A percentile compares a stretch with the other conserved stretches of the same genome.
These are phyloP conservation scores for Acleris laterana DNA, from an alignment of 2,888 invertebrate genomes.

Conservation along the genomic window DNA sequence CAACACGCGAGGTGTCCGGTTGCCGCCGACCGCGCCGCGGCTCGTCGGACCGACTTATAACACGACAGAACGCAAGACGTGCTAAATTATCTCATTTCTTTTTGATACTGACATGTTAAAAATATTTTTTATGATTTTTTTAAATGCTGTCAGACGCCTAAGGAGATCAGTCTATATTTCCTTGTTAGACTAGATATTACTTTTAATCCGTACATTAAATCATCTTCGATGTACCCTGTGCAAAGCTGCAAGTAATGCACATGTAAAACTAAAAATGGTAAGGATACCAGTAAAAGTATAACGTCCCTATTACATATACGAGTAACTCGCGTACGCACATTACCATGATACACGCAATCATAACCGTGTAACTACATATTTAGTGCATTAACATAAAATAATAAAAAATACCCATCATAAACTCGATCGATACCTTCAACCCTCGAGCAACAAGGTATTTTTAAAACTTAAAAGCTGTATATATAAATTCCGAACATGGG, in stretches of 20 bases:
- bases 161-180: too few species aligned
- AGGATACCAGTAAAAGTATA: not conserved
- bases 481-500: slow-evolving; percentile 71
- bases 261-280: too few species aligned
- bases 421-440: slow-evolving; percentile 69
- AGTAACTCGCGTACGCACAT: slow-evolving; percentile 37
- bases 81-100: slow-evolving; percentile 54
- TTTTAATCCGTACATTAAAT: too few species aligned
- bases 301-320: slow-evolving; percentile 13
- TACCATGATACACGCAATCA: slow-evolving; percentile 46
- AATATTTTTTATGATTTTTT: not conserved
- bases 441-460: slow-evolving; percentile 72
- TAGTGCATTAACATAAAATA: slow-evolving; percentile 74
- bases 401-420: slow-evolving; percentile 77
- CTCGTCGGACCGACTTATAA: slow-evolving; percentile 67
- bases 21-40: slow-evolving; percentile 52
- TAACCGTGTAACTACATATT: slow-evolving; percentile 61
- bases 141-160: too few species aligned
- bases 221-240: too few species aligned
- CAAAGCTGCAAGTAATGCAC: too few species aligned
- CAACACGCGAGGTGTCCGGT: slow-evolving; percentile 72
- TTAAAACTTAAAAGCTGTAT: slow-evolving; percentile 60
- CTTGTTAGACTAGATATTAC: too few species aligned
- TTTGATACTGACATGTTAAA: slow-evolving; percentile 49
- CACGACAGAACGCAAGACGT: slow-evolving; percentile 64